Conservation (phyloP, 2,797 vertebrate species). For the Diplodus puntazzo region DNA sequence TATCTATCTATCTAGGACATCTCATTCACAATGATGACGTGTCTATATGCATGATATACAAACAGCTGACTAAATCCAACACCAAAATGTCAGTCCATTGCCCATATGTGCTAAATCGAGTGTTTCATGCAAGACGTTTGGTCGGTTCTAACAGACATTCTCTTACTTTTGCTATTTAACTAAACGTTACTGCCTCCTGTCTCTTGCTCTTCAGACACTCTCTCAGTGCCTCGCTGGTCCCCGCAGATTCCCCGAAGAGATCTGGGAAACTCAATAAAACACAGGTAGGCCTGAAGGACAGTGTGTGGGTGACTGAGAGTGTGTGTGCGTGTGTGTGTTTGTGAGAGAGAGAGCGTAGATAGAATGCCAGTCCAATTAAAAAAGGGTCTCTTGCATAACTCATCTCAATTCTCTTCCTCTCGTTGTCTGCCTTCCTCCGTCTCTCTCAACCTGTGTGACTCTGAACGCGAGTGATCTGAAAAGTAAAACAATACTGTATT, state of each 20-base stretch:
- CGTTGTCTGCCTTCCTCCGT: slow-evolving; percentile 24
- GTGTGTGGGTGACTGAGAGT: slow-evolving; percentile 18
- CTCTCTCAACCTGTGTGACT: slow-evolving; percentile 45
- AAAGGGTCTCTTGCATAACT: slow-evolving; percentile 56
- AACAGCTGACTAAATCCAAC: slow-evolving; percentile 39
- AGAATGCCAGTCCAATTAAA: slow-evolving; percentile 74
- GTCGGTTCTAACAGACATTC: slow-evolving; percentile 18
- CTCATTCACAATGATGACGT: slow-evolving; percentile 29
- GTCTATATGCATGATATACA: background rate
- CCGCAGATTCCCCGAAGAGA: slow-evolving; percentile 98
- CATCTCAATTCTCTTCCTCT: slow-evolving; percentile 31
- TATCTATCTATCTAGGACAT: slow-evolving; percentile 1
- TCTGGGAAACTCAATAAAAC: slow-evolving; percentile 99
- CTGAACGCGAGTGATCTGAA: slow-evolving; percentile 62
- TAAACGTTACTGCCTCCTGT: background rate
- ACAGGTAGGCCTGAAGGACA: slow-evolving; percentile 88
- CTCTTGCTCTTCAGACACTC: slow-evolving; percentile 88
- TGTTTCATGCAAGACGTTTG: slow-evolving; percentile 9
- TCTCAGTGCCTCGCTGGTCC: slow-evolving; percentile 99
- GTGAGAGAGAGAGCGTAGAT: background rate
- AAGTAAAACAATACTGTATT: slow-evolving; percentile 52
- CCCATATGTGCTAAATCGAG: slow-evolving; percentile 7
- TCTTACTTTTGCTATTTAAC: slow-evolving; percentile 19
- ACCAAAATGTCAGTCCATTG: slow-evolving; percentile 26
- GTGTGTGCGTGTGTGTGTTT: slow-evolving; percentile 29